Conservation (phyloP, 2,888 invertebrate genomes). For the Drosophila parthenogenetica region DNA sequence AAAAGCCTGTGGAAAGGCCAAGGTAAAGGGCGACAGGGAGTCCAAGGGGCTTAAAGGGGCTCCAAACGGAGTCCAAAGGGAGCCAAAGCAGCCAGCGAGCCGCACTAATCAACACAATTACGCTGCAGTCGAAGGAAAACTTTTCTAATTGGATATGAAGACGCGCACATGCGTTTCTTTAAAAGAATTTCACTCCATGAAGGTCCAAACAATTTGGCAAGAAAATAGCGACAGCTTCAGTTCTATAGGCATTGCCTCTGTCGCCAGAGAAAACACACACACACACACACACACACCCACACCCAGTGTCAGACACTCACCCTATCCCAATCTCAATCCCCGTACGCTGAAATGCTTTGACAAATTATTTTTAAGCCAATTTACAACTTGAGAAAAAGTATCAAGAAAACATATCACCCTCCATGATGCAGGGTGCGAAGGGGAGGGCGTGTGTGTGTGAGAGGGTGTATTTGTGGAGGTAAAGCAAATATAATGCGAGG, state of each 20-base stretch:
- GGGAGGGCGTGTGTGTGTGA: constrained; percentile 14
- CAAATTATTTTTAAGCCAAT: constrained; percentile 83
- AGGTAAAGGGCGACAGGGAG: not conserved
- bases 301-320: constrained; percentile 22
- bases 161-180: constrained; percentile 80
- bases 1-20: not conserved
- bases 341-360: constrained; percentile 78
- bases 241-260: constrained; percentile 34
- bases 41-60: too few species aligned
- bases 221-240: constrained; percentile 48
- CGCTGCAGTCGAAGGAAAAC: constrained; percentile 73
- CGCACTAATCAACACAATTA: constrained; percentile 81
- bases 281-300: too few species aligned
- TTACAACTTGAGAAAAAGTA: constrained; percentile 82
- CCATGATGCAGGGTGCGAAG: constrained; percentile 30
- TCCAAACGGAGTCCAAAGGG: too few species aligned
- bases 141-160: constrained; percentile 81
- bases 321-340: constrained; percentile 41
- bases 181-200: constrained; percentile 61
- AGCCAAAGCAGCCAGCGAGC: constrained; percentile 62
- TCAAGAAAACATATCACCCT: constrained; percentile 78
- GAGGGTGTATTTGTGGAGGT: constrained; percentile 60
- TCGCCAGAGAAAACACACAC: too few species aligned
- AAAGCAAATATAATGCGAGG: constrained; percentile 78
- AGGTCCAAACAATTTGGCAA: constrained; percentile 75